Evolutionary conservation across 2,888 invertebrate species (phyloP).

Genomic region (Pyrochroa serraticornis): DNA sequence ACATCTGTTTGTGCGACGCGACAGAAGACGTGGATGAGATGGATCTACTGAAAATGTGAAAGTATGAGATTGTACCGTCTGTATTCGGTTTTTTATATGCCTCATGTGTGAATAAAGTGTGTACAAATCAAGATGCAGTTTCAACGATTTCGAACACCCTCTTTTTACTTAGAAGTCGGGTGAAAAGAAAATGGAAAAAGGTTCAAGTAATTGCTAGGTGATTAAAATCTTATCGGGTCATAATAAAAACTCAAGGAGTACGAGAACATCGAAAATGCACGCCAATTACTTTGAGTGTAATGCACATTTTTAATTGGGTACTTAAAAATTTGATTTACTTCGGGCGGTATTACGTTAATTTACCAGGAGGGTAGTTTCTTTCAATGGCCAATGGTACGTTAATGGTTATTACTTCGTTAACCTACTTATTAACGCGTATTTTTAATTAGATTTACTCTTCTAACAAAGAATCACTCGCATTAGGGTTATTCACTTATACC

Average conservation of each 20-base stretch:
- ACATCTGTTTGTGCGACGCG: constrained; percentile 17
- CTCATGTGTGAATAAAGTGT: constrained; percentile 5
- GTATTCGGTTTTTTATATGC: constrained; percentile 15
- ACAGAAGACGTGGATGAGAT: constrained; percentile 16
- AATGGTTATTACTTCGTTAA: too few relatives aligned
- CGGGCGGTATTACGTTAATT: too few relatives aligned
- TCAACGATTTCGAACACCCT: constrained; percentile 9
- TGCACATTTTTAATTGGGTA: too few relatives aligned
- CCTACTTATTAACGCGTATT: too few relatives aligned
- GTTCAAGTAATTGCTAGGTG: neutral
- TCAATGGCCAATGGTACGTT: too few relatives aligned
- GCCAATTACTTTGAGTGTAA: too few relatives aligned
- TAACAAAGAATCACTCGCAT: too few relatives aligned
- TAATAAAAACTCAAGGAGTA: neutral
- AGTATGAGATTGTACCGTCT: constrained; percentile 21
- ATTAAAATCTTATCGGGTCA: neutral
- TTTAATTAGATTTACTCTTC: too few relatives aligned
- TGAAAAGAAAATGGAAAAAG: neutral
- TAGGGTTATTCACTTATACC: too few relatives aligned
- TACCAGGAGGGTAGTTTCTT: too few relatives aligned
- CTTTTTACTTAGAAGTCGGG: neutral
- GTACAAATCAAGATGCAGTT: constrained; percentile 15
- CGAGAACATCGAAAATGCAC: too few relatives aligned
- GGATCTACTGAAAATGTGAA: constrained; percentile 13
- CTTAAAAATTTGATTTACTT: too few relatives aligned